Conservation (phyloP, 1,140 invertebrate genomes). For the Gryllus bimaculatus region DNA sequence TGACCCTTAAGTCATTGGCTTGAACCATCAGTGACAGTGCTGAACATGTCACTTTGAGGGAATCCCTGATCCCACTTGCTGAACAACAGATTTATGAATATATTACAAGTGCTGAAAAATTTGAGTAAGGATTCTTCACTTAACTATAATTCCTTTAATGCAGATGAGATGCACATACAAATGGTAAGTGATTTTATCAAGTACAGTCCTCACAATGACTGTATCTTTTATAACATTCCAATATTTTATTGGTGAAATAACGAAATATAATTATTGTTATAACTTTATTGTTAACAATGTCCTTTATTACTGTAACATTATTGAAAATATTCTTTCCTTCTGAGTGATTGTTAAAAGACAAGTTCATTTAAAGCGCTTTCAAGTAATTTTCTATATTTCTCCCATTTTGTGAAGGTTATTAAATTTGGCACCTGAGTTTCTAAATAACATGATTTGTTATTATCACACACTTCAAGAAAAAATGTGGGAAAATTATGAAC, state of each 20-base stretch:
- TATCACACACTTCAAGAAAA: not conserved
- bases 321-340: not conserved
- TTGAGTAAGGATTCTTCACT: not conserved
- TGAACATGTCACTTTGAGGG: not conserved
- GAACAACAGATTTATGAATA: not conserved
- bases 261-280: not conserved
- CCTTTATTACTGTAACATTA: not conserved
- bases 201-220: not conserved
- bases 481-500: not conserved
- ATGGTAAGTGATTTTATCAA: not conserved
- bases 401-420: not conserved
- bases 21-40: not conserved
- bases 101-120: not conserved
- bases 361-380: not conserved
- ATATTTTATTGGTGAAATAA: not conserved
- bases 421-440: conserved; percentile 1
- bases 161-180: not conserved
- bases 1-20: not conserved
- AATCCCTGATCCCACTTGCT: not conserved
- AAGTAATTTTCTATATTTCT: not conserved
- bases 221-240: not conserved
- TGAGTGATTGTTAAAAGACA: not conserved
- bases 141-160: not conserved
- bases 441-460: not conserved
- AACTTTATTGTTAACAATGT: not conserved